A percentile compares a stretch with the other conserved stretches of the same genome.
These are phyloP conservation scores for Bergia sp. DNA, from an alignment of 92 coral and sea anemone species.

Conservation along the genomic window DNA sequence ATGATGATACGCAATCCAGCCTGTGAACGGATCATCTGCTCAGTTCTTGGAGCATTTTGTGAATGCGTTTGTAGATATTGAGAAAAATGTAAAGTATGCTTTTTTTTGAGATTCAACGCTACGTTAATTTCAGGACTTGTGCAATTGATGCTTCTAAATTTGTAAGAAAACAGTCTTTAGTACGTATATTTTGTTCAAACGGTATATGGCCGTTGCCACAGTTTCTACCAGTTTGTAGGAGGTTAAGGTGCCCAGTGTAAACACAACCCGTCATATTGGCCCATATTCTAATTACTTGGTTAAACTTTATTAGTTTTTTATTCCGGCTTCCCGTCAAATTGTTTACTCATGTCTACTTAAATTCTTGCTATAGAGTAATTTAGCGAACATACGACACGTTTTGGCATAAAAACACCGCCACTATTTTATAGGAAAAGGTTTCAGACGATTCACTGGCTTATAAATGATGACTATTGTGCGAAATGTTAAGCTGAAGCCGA, in stretches of 20 bases:
- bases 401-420: background rate
- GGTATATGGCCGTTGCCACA: conserved; percentile 25
- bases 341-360: conserved; percentile 59
- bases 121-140: background rate
- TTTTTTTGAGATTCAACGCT: background rate
- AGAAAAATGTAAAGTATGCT: background rate
- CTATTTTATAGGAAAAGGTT: conserved; percentile 22
- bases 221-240: conserved; percentile 24
- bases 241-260: conserved; percentile 70
- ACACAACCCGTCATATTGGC: conserved; percentile 72
- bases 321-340: conserved; percentile 80
- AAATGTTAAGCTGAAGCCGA: background rate
- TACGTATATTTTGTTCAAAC: background rate
- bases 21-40: conserved; percentile 17
- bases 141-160: background rate
- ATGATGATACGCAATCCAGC: background rate
- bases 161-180: background rate
- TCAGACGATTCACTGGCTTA: conserved; percentile 26
- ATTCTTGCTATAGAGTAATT: conserved; percentile 45
- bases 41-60: background rate
- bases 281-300: conserved; percentile 87
- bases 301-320: conserved; percentile 81
- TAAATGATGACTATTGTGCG: background rate
- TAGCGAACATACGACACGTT: conserved; percentile 42
- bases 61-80: background rate